A percentile compares a stretch with the other conserved stretches of the same genome.
phyloP scores from a whole-genome alignment of 2,797 vertebrate species.

The Acropternis orthonyx region DNA sequence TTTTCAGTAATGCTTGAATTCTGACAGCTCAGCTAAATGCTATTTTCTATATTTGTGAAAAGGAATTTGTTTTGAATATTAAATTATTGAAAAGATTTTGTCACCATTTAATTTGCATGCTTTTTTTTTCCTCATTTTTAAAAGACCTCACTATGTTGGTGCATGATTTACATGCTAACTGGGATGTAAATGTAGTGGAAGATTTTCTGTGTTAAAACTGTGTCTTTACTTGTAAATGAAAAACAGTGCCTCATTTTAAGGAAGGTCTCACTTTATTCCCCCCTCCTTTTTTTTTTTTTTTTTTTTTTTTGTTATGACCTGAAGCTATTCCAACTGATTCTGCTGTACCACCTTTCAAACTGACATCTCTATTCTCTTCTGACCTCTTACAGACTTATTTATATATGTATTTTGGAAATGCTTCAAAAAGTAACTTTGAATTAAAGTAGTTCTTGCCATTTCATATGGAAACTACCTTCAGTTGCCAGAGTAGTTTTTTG shows the following conservation, averaged over 20 bases:
- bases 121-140: not conserved
- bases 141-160: not conserved
- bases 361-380: not conserved
- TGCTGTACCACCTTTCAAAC: not conserved
- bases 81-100: not conserved
- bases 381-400: not conserved
- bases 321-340: not conserved
- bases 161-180: not conserved
- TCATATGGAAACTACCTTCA: not conserved
- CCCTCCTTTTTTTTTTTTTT: fast-evolving
- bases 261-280: not conserved
- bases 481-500: not conserved
- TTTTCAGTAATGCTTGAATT: not conserved
- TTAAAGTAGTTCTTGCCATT: not conserved
- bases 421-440: not conserved
- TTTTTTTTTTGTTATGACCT: not conserved
- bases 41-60: not conserved
- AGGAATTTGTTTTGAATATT: not conserved
- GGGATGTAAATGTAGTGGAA: not conserved
- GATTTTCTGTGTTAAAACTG: not conserved
- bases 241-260: not conserved
- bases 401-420: not conserved
- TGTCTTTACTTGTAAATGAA: not conserved
- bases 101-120: not conserved
- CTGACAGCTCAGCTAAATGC: not conserved